Evolutionary conservation across 2,888 invertebrate species (phyloP).

Genomic region (Drosophila affinis): DNA sequence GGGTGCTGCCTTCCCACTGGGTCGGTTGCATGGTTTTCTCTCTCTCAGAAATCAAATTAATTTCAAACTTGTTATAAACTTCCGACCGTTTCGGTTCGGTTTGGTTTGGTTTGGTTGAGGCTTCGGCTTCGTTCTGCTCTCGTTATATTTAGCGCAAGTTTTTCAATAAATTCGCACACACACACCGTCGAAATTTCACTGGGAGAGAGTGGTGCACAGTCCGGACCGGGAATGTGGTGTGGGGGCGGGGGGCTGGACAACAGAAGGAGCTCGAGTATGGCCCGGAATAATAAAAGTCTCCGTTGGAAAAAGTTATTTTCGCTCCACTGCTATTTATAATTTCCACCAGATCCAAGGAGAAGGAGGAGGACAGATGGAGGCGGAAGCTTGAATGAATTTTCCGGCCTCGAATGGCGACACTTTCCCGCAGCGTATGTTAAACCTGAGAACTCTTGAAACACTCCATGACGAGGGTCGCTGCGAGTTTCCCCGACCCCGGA

Average conservation of each 20-base stretch:
- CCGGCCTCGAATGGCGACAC: constrained; percentile 1
- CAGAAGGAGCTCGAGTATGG: constrained; percentile 2
- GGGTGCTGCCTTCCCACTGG: too few relatives aligned
- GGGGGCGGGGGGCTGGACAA: not conserved
- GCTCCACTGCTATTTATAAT: constrained; percentile 25
- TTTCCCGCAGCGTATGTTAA: not conserved
- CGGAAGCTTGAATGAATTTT: not conserved
- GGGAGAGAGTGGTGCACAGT: not conserved
- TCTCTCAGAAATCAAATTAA: constrained; percentile 22
- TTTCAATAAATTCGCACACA: constrained; percentile 44
- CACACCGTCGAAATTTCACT: constrained; percentile 7
- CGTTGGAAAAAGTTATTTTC: constrained; percentile 15
- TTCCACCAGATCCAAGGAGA: not conserved
- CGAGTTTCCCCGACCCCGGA: not conserved
- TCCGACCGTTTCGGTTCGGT: constrained; percentile 1
- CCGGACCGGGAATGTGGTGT: not conserved
- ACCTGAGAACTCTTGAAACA: not conserved
- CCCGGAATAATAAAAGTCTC: constrained; percentile 12
- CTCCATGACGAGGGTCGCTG: constrained; percentile 28
- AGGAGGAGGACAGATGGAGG: not conserved
- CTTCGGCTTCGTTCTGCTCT: not conserved
- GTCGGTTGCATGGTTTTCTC: too few relatives aligned
- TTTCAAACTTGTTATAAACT: constrained; percentile 16
- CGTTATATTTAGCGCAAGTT: constrained; percentile 30
- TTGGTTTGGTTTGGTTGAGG: not conserved